Evolutionary conservation across 2,113 vertebrate species (phyloP).

Genomic region (Mola mola): DNA sequence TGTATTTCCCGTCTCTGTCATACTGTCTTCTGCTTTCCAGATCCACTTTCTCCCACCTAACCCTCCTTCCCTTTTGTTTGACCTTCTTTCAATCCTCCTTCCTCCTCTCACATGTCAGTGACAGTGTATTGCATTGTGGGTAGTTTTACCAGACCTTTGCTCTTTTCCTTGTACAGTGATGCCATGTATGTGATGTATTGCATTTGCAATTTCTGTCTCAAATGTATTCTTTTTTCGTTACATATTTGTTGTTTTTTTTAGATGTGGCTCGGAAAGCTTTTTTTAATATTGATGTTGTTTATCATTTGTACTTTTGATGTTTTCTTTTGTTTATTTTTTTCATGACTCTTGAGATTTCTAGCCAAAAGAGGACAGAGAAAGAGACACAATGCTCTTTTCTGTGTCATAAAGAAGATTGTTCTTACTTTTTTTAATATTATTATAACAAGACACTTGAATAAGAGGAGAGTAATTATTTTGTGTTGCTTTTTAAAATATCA

Average conservation of each 20-base stretch:
- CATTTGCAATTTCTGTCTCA: slow-evolving; percentile 76
- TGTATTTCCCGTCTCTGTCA: too few relatives aligned
- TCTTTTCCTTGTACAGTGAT: slow-evolving; percentile 80
- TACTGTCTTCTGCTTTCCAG: too few relatives aligned
- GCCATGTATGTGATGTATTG: slow-evolving; percentile 81
- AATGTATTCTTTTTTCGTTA: slow-evolving; percentile 33
- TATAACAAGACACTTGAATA: slow-evolving; percentile 80
- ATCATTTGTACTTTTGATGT: slow-evolving; percentile 76
- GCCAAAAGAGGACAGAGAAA: slow-evolving; percentile 73
- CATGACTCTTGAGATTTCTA: slow-evolving; percentile 72
- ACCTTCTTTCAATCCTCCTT: slow-evolving; percentile 26
- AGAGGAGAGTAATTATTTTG: slow-evolving; percentile 78
- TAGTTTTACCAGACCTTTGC: slow-evolving; percentile 78
- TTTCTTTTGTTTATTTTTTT: slow-evolving; percentile 33
- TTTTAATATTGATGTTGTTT: slow-evolving; percentile 70
- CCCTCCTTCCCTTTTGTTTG: neutral
- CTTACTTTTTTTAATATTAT: slow-evolving; percentile 76
- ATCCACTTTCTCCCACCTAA: slow-evolving; percentile 1
- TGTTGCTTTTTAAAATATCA: slow-evolving; percentile 77
- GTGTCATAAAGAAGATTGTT: slow-evolving; percentile 71
- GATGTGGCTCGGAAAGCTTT: slow-evolving; percentile 60
- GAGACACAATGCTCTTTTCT: slow-evolving; percentile 58
- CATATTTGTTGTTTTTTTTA: slow-evolving; percentile 50
- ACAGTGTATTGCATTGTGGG: slow-evolving; percentile 77
- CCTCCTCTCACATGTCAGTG: slow-evolving; percentile 59